These are phyloP conservation scores for Albula goreensis DNA, from an alignment of 2,113 vertebrate genomes.

Conservation along the genomic window DNA sequence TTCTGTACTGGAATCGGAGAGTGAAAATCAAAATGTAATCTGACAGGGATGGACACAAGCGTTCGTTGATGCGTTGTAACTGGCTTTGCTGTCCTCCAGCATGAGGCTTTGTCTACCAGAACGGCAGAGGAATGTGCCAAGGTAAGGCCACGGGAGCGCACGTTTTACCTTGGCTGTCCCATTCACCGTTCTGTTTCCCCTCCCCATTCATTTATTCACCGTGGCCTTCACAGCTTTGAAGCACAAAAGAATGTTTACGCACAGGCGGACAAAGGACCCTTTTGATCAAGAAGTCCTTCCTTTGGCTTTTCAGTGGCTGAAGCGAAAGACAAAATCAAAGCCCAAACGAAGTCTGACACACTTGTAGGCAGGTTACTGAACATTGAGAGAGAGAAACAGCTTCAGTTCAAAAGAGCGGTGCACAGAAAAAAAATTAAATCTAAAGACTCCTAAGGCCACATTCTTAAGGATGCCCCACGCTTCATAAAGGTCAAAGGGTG, in stretches of 20 bases:
- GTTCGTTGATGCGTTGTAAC: neutral
- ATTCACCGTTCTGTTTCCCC: neutral
- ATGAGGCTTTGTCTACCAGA: neutral
- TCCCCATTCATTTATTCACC: neutral
- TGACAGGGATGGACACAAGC: neutral
- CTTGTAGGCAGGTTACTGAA: no score
- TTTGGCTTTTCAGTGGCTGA: neutral
- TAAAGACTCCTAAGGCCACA: no score
- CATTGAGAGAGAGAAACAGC: no score
- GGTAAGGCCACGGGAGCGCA: neutral
- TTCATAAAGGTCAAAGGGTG: no score
- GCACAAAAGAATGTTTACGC: neutral
- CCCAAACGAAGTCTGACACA: no score
- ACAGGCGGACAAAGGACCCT: neutral
- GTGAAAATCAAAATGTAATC: neutral
- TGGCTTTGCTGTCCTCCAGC: neutral
- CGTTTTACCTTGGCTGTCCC: neutral
- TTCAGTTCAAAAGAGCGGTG: no score
- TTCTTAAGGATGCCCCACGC: no score
- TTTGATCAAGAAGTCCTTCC: neutral
- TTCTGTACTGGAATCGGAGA: neutral
- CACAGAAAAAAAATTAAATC: no score
- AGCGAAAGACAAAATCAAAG: neutral
- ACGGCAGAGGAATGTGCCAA: neutral
- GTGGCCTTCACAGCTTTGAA: neutral